phyloP scores from a whole-genome alignment of 1,140 invertebrate genomes.

The Parapsyche elsis region DNA sequence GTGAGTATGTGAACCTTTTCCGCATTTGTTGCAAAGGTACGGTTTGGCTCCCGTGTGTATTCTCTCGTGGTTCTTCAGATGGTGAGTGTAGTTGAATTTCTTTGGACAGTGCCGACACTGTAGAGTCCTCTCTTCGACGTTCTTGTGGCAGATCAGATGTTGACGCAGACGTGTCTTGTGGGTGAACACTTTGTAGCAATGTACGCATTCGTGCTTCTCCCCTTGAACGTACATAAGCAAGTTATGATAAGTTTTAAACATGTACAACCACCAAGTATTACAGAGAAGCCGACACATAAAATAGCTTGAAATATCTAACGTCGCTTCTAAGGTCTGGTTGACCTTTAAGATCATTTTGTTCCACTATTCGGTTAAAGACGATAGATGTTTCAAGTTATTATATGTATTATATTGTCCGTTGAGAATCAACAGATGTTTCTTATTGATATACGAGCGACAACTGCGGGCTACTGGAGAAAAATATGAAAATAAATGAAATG shows the following conservation, averaged over 20 bases:
- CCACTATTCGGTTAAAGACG: no score
- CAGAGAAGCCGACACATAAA: no score
- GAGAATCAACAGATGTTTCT: no score
- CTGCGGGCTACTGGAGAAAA: no score
- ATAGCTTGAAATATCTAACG: no score
- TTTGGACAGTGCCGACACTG: slow-evolving; percentile 44
- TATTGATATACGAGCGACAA: no score
- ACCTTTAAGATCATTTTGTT: no score
- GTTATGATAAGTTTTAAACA: not conserved
- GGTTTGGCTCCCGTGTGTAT: slow-evolving; percentile 48
- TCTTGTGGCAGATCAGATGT: slow-evolving; percentile 43
- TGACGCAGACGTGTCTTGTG: slow-evolving; percentile 39
- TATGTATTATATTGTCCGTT: no score
- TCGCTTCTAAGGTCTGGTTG: no score
- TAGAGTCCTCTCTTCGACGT: slow-evolving; percentile 38
- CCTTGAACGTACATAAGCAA: slow-evolving; percentile 22
- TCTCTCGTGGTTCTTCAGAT: slow-evolving; percentile 50
- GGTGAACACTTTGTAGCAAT: slow-evolving; percentile 46
- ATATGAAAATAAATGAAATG: no score
- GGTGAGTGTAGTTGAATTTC: slow-evolving; percentile 49
- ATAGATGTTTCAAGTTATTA: no score
- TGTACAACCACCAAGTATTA: no score
- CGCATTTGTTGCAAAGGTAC: slow-evolving; percentile 49
- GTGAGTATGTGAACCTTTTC: slow-evolving; percentile 32
- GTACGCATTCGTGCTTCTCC: slow-evolving; percentile 45